These are phyloP conservation scores for Aporophyla lueneburgensis DNA, from an alignment of 2,888 invertebrate genomes.

Conservation along the genomic window DNA sequence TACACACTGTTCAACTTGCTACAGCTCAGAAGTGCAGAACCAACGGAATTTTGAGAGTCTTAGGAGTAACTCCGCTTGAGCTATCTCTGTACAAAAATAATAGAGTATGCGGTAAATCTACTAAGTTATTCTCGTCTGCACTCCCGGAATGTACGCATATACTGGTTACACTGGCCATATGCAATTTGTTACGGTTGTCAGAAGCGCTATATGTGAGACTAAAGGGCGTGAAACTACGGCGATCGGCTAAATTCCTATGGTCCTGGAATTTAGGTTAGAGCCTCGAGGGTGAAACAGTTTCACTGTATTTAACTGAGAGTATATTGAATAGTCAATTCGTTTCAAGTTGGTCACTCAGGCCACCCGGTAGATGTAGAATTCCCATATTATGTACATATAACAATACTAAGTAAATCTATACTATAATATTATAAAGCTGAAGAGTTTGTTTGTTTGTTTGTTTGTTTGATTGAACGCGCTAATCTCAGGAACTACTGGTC, in stretches of 20 bases:
- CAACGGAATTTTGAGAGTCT: not conserved
- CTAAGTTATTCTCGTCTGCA: not conserved
- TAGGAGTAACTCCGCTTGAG: not conserved
- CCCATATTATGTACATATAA: not conserved
- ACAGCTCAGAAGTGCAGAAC: not conserved
- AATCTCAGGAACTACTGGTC: too few species aligned
- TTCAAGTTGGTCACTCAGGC: not conserved
- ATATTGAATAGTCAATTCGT: not conserved
- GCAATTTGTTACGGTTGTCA: slow-evolving; percentile 17
- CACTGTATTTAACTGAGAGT: not conserved
- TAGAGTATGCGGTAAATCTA: not conserved
- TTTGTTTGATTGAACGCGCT: too few species aligned
- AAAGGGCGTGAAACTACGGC: not conserved
- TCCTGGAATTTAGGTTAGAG: slow-evolving; percentile 15
- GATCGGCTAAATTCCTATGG: slow-evolving; percentile 10
- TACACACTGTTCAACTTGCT: slow-evolving; percentile 18
- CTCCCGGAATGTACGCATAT: not conserved
- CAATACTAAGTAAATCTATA: not conserved
- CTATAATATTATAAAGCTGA: too few species aligned
- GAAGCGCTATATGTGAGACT: not conserved
- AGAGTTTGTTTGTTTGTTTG: too few species aligned
- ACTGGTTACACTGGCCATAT: not conserved
- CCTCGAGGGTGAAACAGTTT: not conserved
- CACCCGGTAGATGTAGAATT: not conserved
- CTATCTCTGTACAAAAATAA: not conserved